These are phyloP conservation scores for Montipora cactus DNA, from an alignment of 64 coral and sea anemone species.

Conservation along the genomic window DNA sequence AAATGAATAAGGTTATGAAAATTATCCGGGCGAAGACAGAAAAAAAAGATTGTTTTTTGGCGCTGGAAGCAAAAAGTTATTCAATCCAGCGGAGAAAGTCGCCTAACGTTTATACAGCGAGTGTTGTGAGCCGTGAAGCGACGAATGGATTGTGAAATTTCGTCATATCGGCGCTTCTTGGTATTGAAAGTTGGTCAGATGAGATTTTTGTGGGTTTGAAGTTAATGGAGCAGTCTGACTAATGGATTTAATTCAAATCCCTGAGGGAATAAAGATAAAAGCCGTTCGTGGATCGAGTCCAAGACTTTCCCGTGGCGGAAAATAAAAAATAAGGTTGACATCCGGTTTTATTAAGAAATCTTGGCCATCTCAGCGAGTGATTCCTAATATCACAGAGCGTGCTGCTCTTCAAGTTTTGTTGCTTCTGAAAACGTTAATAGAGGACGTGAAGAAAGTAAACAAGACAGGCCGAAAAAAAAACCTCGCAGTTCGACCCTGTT, in stretches of 20 bases:
- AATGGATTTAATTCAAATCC: neutral
- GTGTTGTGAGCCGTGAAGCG: too few relatives aligned
- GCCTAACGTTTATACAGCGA: neutral
- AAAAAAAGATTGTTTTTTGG: neutral
- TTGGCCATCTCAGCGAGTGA: neutral
- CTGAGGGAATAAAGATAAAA: neutral
- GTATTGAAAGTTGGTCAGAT: constrained; percentile 8
- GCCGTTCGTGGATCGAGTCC: neutral
- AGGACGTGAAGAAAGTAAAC: neutral
- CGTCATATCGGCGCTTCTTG: neutral
- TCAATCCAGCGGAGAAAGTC: neutral
- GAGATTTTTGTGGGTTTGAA: constrained; percentile 5
- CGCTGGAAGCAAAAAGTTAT: neutral
- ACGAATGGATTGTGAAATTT: neutral
- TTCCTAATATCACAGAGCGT: neutral
- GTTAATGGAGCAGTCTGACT: neutral
- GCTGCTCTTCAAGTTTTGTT: neutral
- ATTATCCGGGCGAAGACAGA: too few relatives aligned
- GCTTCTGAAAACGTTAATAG: neutral
- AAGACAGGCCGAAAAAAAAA: neutral
- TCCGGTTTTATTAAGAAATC: neutral
- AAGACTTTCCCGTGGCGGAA: neutral
- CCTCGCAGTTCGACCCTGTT: neutral
- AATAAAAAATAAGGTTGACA: neutral
- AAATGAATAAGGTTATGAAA: neutral